Conservation (phyloP, 2,797 vertebrate genomes). For the Amazona finschi region DNA sequence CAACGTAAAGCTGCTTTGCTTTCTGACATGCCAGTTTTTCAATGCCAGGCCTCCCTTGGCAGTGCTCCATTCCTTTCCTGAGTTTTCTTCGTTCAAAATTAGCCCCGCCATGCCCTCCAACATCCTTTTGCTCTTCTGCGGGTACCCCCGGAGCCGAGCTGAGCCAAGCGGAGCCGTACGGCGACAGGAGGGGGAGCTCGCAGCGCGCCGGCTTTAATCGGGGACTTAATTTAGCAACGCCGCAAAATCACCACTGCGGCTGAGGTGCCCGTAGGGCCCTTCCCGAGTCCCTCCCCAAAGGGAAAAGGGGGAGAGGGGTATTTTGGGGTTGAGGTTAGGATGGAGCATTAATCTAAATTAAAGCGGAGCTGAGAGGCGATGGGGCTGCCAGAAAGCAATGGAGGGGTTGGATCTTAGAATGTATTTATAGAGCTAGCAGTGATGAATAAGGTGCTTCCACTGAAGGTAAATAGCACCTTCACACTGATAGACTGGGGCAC, state of each 20-base stretch:
- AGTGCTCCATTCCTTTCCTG: not conserved
- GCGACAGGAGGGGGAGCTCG: conserved; percentile 63
- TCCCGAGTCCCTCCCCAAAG: not conserved
- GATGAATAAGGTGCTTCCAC: not conserved
- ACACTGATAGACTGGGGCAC: not conserved
- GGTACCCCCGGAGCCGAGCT: not conserved
- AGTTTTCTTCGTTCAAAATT: not conserved
- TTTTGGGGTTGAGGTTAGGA: not conserved
- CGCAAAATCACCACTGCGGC: not conserved
- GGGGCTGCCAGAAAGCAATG: fast-evolving
- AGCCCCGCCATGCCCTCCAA: fast-evolving
- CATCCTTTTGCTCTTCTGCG: not conserved
- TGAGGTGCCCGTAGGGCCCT: not conserved
- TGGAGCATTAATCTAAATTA: not conserved
- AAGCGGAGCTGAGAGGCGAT: not conserved
- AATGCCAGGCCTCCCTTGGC: not conserved
- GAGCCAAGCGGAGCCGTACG: not conserved
- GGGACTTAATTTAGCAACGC: not conserved
- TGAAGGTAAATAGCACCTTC: not conserved
- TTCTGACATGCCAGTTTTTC: not conserved
- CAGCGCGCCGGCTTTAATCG: not conserved
- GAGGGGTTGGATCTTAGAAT: not conserved
- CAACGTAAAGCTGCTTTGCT: conserved; percentile 21
- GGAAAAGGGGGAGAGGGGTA: fast-evolving
- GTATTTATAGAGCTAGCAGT: fast-evolving